Conservation (phyloP, 2,888 invertebrate genomes). For the Hololepta plana region DNA sequence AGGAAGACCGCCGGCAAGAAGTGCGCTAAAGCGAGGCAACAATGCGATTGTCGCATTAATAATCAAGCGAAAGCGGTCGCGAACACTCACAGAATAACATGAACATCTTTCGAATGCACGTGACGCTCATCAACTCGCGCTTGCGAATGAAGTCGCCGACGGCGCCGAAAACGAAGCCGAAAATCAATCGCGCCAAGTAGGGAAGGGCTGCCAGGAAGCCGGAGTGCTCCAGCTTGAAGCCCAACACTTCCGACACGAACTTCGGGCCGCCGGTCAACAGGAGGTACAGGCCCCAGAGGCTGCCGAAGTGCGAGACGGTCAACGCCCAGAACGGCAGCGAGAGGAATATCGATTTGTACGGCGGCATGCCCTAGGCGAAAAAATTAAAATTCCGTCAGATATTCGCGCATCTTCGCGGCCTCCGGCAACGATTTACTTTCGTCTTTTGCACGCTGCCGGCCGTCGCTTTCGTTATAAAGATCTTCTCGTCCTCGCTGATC, state of each 20-base stretch:
- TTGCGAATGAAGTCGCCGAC: slow-evolving; percentile 44
- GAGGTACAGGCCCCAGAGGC: slow-evolving; percentile 59
- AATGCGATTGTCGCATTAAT: background rate
- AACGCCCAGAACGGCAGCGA: slow-evolving; percentile 55
- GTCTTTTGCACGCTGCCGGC: slow-evolving; percentile 34
- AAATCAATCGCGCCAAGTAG: slow-evolving; percentile 46
- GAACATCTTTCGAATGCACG: slow-evolving; percentile 45
- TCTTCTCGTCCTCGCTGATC: slow-evolving; percentile 30
- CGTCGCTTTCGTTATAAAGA: slow-evolving; percentile 35
- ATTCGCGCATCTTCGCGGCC: background rate
- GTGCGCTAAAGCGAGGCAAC: slow-evolving; percentile 20
- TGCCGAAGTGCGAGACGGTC: slow-evolving; percentile 50
- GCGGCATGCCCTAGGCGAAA: slow-evolving; percentile 43
- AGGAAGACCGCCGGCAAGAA: slow-evolving; percentile 30
- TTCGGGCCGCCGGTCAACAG: slow-evolving; percentile 59
- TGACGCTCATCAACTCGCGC: slow-evolving; percentile 28
- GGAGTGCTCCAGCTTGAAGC: slow-evolving; percentile 51
- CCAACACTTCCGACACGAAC: slow-evolving; percentile 52
- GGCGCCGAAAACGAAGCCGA: slow-evolving; percentile 52
- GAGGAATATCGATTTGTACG: slow-evolving; percentile 38
- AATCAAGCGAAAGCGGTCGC: background rate
- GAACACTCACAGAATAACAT: slow-evolving; percentile 39
- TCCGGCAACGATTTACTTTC: slow-evolving; percentile 4
- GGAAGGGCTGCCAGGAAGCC: slow-evolving; percentile 53
- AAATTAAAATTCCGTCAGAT: slow-evolving; percentile 9